These are phyloP conservation scores for Notamacropus eugenii DNA, from an alignment of 2,797 vertebrate species.

Conservation along the genomic window DNA sequence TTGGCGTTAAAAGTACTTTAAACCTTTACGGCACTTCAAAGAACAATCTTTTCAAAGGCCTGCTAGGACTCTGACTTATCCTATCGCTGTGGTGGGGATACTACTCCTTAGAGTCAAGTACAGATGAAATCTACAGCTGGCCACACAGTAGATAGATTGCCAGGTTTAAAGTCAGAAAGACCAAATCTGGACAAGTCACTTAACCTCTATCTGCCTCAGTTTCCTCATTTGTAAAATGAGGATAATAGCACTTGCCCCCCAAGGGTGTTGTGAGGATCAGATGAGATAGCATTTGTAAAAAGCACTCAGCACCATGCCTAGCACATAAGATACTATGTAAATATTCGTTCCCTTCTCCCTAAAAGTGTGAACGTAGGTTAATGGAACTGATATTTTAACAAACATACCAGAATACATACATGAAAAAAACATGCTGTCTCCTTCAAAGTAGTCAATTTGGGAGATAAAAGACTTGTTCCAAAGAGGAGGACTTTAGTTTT, in stretches of 20 bases:
- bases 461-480: not conserved
- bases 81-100: not conserved
- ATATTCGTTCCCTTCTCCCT: not conserved
- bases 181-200: not conserved
- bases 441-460: not conserved
- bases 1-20: not conserved
- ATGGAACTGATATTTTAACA: not conserved
- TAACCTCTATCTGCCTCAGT: not conserved
- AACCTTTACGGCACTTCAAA: not conserved
- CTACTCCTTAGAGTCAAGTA: not conserved
- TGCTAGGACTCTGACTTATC: conserved; percentile 30
- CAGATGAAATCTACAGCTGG: not conserved
- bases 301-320: not conserved
- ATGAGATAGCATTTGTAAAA: not conserved
- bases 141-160: not conserved
- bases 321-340: not conserved
- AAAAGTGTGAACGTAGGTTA: not conserved
- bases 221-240: not conserved
- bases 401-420: not conserved
- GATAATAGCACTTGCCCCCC: not conserved
- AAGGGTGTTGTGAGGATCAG: not conserved
- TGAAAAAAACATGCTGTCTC: not conserved
- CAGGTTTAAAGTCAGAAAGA: not conserved
- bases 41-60: not conserved
- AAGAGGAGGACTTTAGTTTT: not conserved